Conservation (phyloP, 2,113 vertebrate species). For the Urocynchramus pylzowi region DNA sequence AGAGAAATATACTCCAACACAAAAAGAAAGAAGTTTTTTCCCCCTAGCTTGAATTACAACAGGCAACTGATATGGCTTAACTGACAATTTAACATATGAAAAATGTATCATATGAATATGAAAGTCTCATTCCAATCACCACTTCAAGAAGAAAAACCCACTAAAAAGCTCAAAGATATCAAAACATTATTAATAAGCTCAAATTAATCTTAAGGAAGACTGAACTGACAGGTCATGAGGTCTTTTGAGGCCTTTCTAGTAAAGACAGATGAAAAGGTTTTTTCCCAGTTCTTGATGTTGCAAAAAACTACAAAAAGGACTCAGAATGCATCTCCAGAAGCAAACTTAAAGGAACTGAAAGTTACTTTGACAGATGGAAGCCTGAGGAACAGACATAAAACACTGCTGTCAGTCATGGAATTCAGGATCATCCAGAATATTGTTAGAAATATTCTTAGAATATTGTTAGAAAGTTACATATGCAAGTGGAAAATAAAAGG, state of each 20-base stretch:
- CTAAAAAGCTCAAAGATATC: not conserved
- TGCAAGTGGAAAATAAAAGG: not conserved
- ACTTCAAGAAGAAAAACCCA: not conserved
- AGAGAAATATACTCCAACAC: not conserved
- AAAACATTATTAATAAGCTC: not conserved
- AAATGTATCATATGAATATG: not conserved
- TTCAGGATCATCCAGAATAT: not conserved
- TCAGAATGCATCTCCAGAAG: not conserved
- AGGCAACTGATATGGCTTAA: not conserved
- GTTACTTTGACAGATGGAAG: not conserved
- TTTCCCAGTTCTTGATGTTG: not conserved
- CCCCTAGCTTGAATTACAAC: not conserved
- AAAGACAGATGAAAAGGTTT: not conserved
- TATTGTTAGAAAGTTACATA: not conserved
- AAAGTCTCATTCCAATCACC: not conserved
- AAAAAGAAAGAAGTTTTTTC: rapidly evolving
- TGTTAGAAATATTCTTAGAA: not conserved
- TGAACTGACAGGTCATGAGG: not conserved
- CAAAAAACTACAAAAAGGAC: not conserved
- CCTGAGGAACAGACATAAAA: not conserved
- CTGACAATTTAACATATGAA: not conserved
- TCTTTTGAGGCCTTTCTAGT: not conserved
- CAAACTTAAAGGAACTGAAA: not conserved
- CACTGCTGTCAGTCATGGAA: not conserved
- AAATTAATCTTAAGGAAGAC: not conserved